phyloP scores from a whole-genome alignment of 2,888 invertebrate species.

The Stegana nigrithorax region DNA sequence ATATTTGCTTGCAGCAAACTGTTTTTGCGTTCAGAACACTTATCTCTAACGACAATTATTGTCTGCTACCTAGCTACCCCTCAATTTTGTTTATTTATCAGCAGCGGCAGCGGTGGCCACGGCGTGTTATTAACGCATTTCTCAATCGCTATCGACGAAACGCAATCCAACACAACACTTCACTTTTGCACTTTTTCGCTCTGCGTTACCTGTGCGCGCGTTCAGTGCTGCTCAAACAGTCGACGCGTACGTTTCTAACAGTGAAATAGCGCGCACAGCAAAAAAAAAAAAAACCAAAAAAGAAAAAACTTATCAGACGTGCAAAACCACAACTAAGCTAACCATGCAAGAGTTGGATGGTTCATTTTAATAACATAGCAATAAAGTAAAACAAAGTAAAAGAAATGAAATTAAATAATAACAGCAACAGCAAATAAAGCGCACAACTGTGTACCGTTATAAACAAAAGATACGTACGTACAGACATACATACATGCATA shows the following conservation, averaged over 20 bases:
- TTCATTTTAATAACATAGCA: not conserved
- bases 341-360: not conserved
- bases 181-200: not conserved
- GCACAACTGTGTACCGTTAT: not conserved
- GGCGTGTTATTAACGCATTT: too few relatives aligned
- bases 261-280: not conserved
- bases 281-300: not conserved
- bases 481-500: too few relatives aligned
- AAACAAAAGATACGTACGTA: not conserved
- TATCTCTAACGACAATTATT: not conserved
- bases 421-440: constrained; percentile 2
- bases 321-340: not conserved
- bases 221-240: constrained; percentile 41
- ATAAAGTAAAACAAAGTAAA: not conserved
- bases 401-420: not conserved
- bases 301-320: too few relatives aligned
- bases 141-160: not conserved
- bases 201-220: too few relatives aligned
- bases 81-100: not conserved
- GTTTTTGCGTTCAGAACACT: not conserved
- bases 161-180: not conserved
- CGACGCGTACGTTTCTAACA: constrained; percentile 5
- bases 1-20: not conserved
- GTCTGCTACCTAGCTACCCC: too few relatives aligned
- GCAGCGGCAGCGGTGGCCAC: not conserved